Conservation (phyloP, 2,797 vertebrate species). For the Brachyalestes nurse region DNA sequence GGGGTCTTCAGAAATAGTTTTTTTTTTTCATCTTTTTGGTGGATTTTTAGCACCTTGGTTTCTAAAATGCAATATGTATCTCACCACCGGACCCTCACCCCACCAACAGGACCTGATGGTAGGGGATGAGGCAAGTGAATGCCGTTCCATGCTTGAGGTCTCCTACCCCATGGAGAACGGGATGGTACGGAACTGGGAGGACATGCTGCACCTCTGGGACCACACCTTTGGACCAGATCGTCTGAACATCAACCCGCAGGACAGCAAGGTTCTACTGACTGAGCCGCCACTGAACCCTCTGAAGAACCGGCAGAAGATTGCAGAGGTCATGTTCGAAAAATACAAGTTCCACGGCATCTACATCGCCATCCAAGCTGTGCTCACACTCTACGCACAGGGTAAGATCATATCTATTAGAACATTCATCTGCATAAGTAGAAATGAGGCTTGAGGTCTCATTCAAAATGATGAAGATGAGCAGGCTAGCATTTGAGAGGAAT, state of each 20-base stretch:
- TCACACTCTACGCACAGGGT: conserved; percentile 86
- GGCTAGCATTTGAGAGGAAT: no score
- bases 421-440: no score
- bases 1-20: not conserved
- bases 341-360: conserved; percentile 84
- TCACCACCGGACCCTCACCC: not conserved
- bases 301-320: conserved; percentile 84
- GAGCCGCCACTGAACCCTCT: conserved; percentile 85
- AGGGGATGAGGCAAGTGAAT: conserved; percentile 83
- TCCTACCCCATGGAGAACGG: conserved; percentile 87
- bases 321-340: conserved; percentile 84
- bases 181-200: conserved; percentile 83
- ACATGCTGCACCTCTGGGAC: conserved; percentile 86
- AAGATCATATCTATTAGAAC: conserved; percentile 1
- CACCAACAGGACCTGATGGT: conserved; percentile 82
- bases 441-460: conserved; percentile 1
- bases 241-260: conserved; percentile 73
- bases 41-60: not conserved
- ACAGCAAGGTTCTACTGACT: conserved; percentile 83
- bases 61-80: not conserved
- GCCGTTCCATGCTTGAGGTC: conserved; percentile 83
- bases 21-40: not conserved
- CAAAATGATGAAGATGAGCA: not conserved
- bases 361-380: conserved; percentile 84
- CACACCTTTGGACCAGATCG: conserved; percentile 81